Conservation (phyloP, 1,140 invertebrate genomes). For the Laupala kohalensis region DNA sequence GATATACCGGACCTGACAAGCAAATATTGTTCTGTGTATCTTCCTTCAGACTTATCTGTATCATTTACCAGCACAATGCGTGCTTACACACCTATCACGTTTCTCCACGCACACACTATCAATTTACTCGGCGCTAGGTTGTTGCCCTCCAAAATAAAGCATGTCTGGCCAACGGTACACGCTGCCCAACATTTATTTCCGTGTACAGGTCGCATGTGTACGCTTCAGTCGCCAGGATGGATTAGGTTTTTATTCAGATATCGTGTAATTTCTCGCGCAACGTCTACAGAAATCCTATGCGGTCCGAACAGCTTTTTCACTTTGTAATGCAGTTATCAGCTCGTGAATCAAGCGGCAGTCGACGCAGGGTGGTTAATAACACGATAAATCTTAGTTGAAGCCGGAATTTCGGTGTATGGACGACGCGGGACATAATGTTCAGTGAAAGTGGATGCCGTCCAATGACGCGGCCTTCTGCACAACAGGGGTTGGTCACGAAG, state of each 20-base stretch:
- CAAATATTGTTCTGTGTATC: not conserved
- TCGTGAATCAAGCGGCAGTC: not conserved
- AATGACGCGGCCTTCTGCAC: not conserved
- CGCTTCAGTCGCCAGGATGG: not conserved
- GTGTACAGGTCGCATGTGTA: not conserved
- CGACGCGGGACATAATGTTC: not conserved
- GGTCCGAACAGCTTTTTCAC: not conserved
- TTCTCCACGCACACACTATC: not conserved
- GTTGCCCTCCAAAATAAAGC: not conserved
- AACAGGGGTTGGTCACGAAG: not conserved
- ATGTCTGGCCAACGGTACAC: not conserved
- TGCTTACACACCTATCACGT: not conserved
- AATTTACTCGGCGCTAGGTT: not conserved
- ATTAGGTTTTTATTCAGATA: not conserved
- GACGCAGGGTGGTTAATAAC: not conserved
- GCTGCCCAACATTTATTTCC: not conserved
- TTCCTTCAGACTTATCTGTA: not conserved
- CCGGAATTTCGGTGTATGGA: not conserved
- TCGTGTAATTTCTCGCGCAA: not conserved
- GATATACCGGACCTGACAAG: not conserved
- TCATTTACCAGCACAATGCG: not conserved
- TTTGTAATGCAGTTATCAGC: not conserved
- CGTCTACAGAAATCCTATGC: not conserved
- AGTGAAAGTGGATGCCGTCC: not conserved
- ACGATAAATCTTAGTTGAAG: not conserved